Conservation (phyloP, 1,140 invertebrate genomes). For the Macrobrachium nipponense region DNA sequence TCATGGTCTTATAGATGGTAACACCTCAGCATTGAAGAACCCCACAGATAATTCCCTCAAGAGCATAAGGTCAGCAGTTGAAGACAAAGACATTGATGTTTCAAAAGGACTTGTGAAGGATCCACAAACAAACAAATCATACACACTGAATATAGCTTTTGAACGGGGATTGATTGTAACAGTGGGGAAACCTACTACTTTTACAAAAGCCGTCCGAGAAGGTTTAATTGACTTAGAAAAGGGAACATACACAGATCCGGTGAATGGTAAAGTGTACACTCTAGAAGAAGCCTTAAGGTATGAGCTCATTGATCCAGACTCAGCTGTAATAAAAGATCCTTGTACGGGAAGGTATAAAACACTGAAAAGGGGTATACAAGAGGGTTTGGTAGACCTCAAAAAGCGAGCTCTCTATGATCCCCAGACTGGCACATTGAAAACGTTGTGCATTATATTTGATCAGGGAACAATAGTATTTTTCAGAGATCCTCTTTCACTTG, state of each 20-base stretch:
- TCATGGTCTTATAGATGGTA: conserved; percentile 80
- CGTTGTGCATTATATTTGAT: conserved; percentile 80
- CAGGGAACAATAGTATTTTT: conserved; percentile 79
- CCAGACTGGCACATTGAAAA: conserved; percentile 75
- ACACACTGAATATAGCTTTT: conserved; percentile 79
- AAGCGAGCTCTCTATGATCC: conserved; percentile 78
- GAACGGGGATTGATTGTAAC: conserved; percentile 80
- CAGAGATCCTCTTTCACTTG: conserved; percentile 80
- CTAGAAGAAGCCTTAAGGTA: conserved; percentile 83
- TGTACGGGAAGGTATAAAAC: conserved; percentile 79
- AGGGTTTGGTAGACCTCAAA: conserved; percentile 78
- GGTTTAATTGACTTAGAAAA: conserved; percentile 68
- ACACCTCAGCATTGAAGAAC: conserved; percentile 83
- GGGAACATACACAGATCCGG: conserved; percentile 70
- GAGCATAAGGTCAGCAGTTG: conserved; percentile 79
- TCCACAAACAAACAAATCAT: conserved; percentile 79
- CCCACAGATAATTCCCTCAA: conserved; percentile 79
- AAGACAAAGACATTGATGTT: conserved; percentile 83
- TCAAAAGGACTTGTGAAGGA: conserved; percentile 82
- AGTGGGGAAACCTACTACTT: conserved; percentile 78
- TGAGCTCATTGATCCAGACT: conserved; percentile 81
- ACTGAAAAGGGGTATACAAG: conserved; percentile 78
- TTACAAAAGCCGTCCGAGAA: conserved; percentile 73
- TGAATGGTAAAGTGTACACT: conserved; percentile 75
- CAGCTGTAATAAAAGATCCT: conserved; percentile 83